These are phyloP conservation scores for Hymenochirus boettgeri DNA, from an alignment of 2,113 vertebrate genomes.

Conservation along the genomic window DNA sequence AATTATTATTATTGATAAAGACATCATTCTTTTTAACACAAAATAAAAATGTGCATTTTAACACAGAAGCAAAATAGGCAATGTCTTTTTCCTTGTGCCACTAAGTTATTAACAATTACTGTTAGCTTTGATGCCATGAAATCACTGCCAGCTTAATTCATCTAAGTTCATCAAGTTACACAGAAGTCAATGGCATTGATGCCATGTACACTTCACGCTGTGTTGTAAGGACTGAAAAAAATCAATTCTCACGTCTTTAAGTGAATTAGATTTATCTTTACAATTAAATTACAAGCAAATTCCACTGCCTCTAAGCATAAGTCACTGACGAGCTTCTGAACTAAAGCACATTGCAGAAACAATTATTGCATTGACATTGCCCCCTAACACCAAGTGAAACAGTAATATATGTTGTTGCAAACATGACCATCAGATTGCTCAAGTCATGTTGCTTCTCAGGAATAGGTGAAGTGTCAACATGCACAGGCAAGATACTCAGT, in stretches of 20 bases:
- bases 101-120: conserved; percentile 30
- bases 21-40: too few relatives aligned
- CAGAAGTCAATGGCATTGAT: conserved; percentile 35
- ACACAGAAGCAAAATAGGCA: not conserved
- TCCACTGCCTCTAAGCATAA: conserved; percentile 32
- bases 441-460: conserved; percentile 37
- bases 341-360: conserved; percentile 34
- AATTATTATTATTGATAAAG: too few relatives aligned
- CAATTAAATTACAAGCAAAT: conserved; percentile 43
- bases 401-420: conserved; percentile 38
- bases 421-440: conserved; percentile 34
- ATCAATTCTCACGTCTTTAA: conserved; percentile 39
- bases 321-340: conserved; percentile 24
- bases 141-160: conserved; percentile 36
- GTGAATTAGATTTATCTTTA: conserved; percentile 44
- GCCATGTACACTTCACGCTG: conserved; percentile 24
- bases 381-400: conserved; percentile 35
- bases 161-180: conserved; percentile 32
- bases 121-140: conserved; percentile 36
- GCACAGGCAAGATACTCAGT: not conserved
- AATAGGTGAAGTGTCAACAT: conserved; percentile 27
- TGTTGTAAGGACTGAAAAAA: conserved; percentile 33
- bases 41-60: too few relatives aligned
- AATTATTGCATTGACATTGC: conserved; percentile 41
- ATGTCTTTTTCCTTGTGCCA: conserved; percentile 15